Conservation (phyloP, 2,113 vertebrate genomes). For the Brienomyrus longianalis region DNA sequence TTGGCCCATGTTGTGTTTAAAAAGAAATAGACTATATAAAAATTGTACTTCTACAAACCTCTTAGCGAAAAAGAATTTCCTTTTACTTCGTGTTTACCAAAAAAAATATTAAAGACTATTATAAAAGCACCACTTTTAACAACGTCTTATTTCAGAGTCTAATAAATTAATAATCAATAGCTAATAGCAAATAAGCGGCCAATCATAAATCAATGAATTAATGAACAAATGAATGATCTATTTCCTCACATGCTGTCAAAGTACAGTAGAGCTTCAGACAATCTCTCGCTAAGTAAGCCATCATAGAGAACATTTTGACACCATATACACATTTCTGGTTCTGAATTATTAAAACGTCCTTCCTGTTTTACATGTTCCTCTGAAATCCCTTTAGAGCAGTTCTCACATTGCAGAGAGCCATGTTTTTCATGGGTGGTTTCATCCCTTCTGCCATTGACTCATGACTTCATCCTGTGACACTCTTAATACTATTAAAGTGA, state of each 20-base stretch:
- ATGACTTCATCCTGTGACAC: background rate
- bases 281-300: background rate
- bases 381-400: background rate
- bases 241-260: background rate
- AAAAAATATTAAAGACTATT: background rate
- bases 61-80: background rate
- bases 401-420: background rate
- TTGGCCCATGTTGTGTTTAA: background rate
- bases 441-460: background rate
- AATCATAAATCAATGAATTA: background rate
- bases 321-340: background rate
- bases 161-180: background rate
- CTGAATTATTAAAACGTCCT: background rate
- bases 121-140: background rate
- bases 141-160: background rate
- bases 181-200: background rate
- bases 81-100: background rate
- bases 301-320: background rate
- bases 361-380: background rate
- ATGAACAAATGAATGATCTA: background rate
- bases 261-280: background rate
- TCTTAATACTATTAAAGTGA: background rate
- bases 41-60: background rate
- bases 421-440: background rate
- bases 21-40: background rate